Base-by-base conservation (phyloP, 1,140 invertebrate genomes). In the Penaeus indicus region DNA sequence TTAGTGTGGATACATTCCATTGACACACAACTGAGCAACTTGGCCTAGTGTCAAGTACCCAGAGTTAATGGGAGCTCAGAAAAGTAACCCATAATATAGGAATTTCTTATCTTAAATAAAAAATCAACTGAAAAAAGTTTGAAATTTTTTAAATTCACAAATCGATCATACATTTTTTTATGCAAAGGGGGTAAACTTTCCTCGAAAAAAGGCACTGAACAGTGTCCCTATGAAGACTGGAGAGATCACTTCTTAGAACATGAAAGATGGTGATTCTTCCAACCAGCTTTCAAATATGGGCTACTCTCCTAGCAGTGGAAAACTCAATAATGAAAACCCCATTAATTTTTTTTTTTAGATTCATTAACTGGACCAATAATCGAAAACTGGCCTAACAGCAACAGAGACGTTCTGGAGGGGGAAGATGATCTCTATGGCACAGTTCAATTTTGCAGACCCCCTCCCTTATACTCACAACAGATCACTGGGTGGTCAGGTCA, bases 161-260 rank as follows among this genome's bases (percentile, higher is more conserved):
- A 54, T 54, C 54, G 54, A 54, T 54, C 54, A 16, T 13, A 54
- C 54, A 54, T 54, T 54, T 54, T 54, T 54, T 54, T 54, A 54
- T 54, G 54, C 54, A 54, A 54, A 54, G 54, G 54, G 54, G 54
- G 54, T 54, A 54, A 54, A 54, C 54, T 86, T 87, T 69, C 62
- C 63, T 81, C 85, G 67, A 54, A 69, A 87, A 87, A 87, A 87
- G 85, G 85, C 85, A 87, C 85, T 87, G 79, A 81, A 87, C 82
- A 87, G 85, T 54, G 54, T 87, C 85, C 85, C 85, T 64, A 87
- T 87, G 82, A 67, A 80, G 60, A 62, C 79, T 82, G 47, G 78
- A 62, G 78, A 81, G 82, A 60, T 69, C 78, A 82, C 63, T 79
- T 81, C 85, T 87, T 82, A 64, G 79, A 78, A 82, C 64, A 27